A percentile compares a stretch with the other conserved stretches of the same genome.
Evolutionary conservation across 1,140 invertebrate species (phyloP).

Genomic region (Campoletis sonorensis): DNA sequence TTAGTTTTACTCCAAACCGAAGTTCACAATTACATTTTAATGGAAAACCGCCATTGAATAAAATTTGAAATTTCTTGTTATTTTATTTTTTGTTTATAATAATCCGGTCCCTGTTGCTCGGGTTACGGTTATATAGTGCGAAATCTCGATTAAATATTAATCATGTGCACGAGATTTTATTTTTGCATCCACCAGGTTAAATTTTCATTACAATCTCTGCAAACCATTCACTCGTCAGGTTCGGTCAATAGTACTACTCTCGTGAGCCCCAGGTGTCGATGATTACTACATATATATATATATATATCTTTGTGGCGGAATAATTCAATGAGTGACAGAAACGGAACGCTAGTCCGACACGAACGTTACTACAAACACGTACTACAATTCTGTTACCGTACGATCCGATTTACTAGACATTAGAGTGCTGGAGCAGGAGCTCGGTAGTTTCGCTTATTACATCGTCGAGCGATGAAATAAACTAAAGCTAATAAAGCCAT

Average conservation of each 20-base stretch:
- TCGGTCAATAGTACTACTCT: slow-evolving; percentile 9
- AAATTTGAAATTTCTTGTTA: too few relatives aligned
- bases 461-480: neutral
- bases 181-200: neutral
- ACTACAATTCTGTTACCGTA: slow-evolving; percentile 15
- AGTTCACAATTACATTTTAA: too few relatives aligned
- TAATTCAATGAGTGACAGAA: slow-evolving; percentile 32
- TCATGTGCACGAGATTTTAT: neutral
- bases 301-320: slow-evolving; percentile 5
- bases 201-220: slow-evolving; percentile 11
- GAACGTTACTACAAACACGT: slow-evolving; percentile 1
- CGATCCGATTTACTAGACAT: neutral
- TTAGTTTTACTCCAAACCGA: too few relatives aligned
- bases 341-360: slow-evolving; percentile 27
- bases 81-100: too few relatives aligned
- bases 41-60: too few relatives aligned
- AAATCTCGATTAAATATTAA: neutral
- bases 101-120: too few relatives aligned
- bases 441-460: neutral
- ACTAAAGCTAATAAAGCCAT: neutral
- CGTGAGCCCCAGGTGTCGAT: slow-evolving; percentile 13
- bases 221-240: slow-evolving; percentile 29
- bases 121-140: too few relatives aligned
- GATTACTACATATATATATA: neutral
- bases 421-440: neutral